Conservation (phyloP, 2,113 vertebrate species). For the Cyprinodon tularosa region DNA sequence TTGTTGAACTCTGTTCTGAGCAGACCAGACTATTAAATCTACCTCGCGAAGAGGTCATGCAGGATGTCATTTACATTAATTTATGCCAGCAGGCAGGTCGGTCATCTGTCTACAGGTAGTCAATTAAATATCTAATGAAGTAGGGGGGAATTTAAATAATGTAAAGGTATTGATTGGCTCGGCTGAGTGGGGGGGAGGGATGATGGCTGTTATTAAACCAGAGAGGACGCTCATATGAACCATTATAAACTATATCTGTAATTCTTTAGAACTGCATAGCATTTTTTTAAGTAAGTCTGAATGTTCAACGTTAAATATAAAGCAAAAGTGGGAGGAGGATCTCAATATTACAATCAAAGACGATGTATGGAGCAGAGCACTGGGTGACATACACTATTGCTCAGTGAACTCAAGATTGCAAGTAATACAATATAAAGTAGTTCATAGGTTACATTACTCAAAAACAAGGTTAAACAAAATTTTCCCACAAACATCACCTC, state of each 20-base stretch:
- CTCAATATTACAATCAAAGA: no score
- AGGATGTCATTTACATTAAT: slow-evolving; percentile 76
- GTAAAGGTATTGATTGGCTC: slow-evolving; percentile 76
- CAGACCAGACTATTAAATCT: slow-evolving; percentile 60
- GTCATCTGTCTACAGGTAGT: slow-evolving; percentile 77
- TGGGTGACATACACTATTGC: no score
- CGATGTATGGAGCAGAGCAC: no score
- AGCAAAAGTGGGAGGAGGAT: no score
- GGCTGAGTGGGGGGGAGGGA: slow-evolving; percentile 43
- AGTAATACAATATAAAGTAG: no score
- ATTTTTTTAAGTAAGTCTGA: no score
- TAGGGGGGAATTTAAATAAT: slow-evolving; percentile 81
- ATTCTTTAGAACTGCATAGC: slow-evolving; percentile 3
- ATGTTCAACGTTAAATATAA: no score
- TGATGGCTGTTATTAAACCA: slow-evolving; percentile 65
- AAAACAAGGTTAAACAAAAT: no score
- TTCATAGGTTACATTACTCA: no score
- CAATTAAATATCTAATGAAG: slow-evolving; percentile 85
- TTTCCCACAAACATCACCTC: no score
- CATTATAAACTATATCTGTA: slow-evolving; percentile 22
- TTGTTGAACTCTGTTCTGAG: slow-evolving; percentile 69
- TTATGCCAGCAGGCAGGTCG: slow-evolving; percentile 68
- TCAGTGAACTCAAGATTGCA: no score
- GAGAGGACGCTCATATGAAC: slow-evolving; percentile 30
- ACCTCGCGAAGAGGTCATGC: slow-evolving; percentile 45